Evolutionary conservation across 2,888 invertebrate genomes (phyloP).

Genomic region (Nasonovia ribisnigri): DNA sequence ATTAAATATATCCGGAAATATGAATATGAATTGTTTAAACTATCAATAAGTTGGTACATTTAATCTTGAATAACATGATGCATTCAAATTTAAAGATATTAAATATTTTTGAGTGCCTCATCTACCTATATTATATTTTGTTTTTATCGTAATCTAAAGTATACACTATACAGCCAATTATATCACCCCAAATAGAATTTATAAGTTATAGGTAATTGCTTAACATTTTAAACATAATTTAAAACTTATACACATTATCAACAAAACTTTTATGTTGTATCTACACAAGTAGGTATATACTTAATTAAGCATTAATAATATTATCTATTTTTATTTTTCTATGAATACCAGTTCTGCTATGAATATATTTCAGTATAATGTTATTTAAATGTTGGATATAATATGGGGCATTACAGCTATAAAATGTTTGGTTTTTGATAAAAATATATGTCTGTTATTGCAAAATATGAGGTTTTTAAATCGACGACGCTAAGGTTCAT

Average conservation of each 20-base stretch:
- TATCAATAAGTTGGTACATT: background rate
- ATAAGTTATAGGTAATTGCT: background rate
- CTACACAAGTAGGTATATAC: background rate
- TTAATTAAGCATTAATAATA: background rate
- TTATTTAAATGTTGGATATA: background rate
- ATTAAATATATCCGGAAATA: background rate
- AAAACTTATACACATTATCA: background rate
- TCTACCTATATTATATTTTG: background rate
- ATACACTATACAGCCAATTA: background rate
- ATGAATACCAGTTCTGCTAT: background rate
- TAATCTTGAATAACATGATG: background rate
- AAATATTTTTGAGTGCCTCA: background rate
- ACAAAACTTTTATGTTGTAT: background rate
- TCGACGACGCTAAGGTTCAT: background rate
- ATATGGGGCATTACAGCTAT: background rate
- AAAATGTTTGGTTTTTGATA: background rate
- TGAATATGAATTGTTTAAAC: background rate
- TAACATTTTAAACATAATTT: background rate
- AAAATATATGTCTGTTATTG: too few species aligned
- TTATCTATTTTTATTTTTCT: background rate
- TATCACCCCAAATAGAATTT: background rate
- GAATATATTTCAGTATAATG: background rate
- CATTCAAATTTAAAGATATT: background rate
- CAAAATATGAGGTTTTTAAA: background rate
- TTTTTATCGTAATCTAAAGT: background rate